These are phyloP conservation scores for Chaetops frenatus DNA, from an alignment of 2,113 vertebrate genomes.

Conservation along the genomic window DNA sequence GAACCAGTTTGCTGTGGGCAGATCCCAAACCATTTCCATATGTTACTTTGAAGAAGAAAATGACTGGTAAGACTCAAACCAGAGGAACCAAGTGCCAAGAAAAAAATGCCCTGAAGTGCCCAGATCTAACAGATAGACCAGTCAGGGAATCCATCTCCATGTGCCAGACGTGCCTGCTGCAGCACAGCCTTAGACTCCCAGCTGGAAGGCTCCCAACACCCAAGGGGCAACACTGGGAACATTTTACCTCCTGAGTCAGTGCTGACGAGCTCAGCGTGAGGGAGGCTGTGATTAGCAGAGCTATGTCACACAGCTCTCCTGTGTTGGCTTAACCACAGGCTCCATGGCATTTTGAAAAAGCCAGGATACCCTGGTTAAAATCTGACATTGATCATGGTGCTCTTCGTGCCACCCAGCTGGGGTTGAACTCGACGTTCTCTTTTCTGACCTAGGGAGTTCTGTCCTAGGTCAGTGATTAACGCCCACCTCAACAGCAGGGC, in stretches of 20 bases:
- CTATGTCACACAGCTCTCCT: background rate
- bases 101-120: conserved; percentile 21
- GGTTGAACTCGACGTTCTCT: background rate
- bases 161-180: background rate
- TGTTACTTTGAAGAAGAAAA: conserved; percentile 94
- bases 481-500: background rate
- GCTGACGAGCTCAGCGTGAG: background rate
- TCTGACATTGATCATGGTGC: background rate
- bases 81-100: background rate
- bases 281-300: background rate
- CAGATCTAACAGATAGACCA: conserved; percentile 27
- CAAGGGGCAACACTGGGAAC: background rate
- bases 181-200: background rate
- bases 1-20: conserved; percentile 88
- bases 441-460: background rate
- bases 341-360: background rate
- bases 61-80: conserved; percentile 77
- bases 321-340: background rate
- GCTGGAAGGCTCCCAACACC: background rate
- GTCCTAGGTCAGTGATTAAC: background rate
- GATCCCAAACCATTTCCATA: conserved; percentile 89
- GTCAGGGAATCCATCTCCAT: background rate
- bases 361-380: background rate
- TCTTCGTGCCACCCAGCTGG: rapidly evolving
- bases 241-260: background rate